A percentile compares a stretch with the other conserved stretches of the same genome.
phyloP scores from a whole-genome alignment of 2,797 vertebrate genomes.

The Pelodytes ibericus region DNA sequence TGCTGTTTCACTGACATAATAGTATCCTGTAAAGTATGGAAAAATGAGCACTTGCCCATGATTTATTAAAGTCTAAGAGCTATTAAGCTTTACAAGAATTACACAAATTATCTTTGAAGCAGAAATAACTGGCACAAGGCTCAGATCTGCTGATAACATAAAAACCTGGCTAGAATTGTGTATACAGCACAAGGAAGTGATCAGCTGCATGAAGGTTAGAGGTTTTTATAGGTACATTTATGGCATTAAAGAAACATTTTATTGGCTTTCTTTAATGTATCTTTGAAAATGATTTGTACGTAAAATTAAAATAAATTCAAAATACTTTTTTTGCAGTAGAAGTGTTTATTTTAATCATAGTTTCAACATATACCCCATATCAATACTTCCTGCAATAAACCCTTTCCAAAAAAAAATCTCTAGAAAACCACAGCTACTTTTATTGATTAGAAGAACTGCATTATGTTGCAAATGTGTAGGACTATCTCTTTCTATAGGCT shows the following conservation, averaged over 20 bases:
- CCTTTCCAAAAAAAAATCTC: no score
- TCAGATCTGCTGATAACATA: conserved; percentile 32
- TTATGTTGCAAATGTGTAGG: no score
- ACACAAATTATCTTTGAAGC: conserved; percentile 46
- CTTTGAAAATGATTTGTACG: no score
- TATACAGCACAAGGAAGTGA: conserved; percentile 19
- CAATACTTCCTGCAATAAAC: no score
- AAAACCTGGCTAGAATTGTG: conserved; percentile 32
- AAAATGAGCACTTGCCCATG: conserved; percentile 45
- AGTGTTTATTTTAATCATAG: no score
- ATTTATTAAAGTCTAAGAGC: conserved; percentile 45
- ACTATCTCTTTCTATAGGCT: no score
- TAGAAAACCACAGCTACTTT: no score
- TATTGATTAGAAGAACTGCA: no score
- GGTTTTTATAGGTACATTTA: conserved; percentile 12
- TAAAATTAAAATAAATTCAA: no score
- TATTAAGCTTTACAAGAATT: conserved; percentile 48
- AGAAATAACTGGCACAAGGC: conserved; percentile 29
- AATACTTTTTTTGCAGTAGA: no score
- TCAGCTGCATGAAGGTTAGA: conserved; percentile 27
- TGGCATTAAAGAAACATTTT: conserved; percentile 23
- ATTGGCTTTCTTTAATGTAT: no score
- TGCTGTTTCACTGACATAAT: conserved; percentile 47
- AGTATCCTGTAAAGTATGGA: conserved; percentile 45
- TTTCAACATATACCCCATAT: no score